Evolutionary conservation across 2,797 vertebrate genomes (phyloP).

Genomic region (Lateolabrax maculatus): DNA sequence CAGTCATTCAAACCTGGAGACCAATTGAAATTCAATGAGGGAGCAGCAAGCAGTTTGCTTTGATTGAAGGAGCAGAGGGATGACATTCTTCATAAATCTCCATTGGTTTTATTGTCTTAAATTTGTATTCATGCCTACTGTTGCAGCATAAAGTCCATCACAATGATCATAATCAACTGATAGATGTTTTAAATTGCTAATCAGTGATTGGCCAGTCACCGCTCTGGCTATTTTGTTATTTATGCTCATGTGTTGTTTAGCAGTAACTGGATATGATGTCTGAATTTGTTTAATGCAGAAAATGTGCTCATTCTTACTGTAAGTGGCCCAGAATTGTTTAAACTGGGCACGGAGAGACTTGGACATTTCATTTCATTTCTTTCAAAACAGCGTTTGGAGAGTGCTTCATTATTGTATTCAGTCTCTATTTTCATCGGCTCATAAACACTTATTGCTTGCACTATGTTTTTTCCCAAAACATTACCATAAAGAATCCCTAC

Average conservation of each 20-base stretch:
- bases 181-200: slow-evolving; percentile 35
- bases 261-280: slow-evolving; percentile 31
- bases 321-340: slow-evolving; percentile 6
- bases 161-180: slow-evolving; percentile 36
- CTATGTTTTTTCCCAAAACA: slow-evolving; percentile 33
- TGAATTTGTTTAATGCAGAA: slow-evolving; percentile 34
- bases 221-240: slow-evolving; percentile 30
- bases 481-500: slow-evolving; percentile 30
- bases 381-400: slow-evolving; percentile 28
- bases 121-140: slow-evolving; percentile 33
- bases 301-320: slow-evolving; percentile 22
- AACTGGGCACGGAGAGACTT: slow-evolving; percentile 26
- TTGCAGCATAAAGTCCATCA: slow-evolving; percentile 38
- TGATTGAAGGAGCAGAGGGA: slow-evolving; percentile 31
- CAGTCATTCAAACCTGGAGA: slow-evolving; percentile 42
- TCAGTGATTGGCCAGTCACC: slow-evolving; percentile 10
- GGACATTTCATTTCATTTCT: slow-evolving; percentile 52
- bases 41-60: slow-evolving; percentile 44
- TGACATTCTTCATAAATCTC: slow-evolving; percentile 41
- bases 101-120: slow-evolving; percentile 38
- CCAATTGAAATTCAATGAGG: slow-evolving; percentile 36
- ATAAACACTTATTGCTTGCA: slow-evolving; percentile 54
- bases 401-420: slow-evolving; percentile 36
- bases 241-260: slow-evolving; percentile 23
- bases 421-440: slow-evolving; percentile 48